Evolutionary conservation across 2,888 invertebrate species (phyloP).

Genomic region (Timandra comae): DNA sequence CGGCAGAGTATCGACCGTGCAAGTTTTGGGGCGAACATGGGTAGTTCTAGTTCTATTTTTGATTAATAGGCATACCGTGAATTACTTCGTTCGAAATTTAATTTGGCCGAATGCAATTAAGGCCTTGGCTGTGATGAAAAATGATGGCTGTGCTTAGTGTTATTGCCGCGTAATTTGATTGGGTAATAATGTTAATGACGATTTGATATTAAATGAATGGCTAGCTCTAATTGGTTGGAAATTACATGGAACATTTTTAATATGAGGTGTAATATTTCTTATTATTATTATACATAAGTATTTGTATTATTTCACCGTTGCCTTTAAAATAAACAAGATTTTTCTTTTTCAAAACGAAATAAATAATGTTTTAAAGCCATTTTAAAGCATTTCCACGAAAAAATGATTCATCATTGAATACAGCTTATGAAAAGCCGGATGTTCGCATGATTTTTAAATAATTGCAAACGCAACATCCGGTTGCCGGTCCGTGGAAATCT

Average conservation of each 20-base stretch:
- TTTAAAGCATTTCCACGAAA: no score
- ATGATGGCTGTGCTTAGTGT: no score
- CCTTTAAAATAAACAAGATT: no score
- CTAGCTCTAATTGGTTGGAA: slow-evolving; percentile 3
- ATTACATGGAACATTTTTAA: no score
- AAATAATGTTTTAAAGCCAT: no score
- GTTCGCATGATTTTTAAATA: slow-evolving; percentile 26
- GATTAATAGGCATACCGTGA: slow-evolving; percentile 31
- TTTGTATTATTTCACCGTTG: no score
- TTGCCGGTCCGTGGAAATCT: slow-evolving; percentile 6
- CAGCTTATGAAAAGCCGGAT: slow-evolving; percentile 17
- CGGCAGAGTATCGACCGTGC: slow-evolving; percentile 65
- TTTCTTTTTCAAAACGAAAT: no score
- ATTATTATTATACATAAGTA: no score
- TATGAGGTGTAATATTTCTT: no score
- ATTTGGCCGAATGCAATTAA: no score
- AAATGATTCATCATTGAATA: slow-evolving; percentile 25
- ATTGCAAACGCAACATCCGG: slow-evolving; percentile 16
- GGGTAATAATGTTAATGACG: background rate
- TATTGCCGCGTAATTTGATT: no score
- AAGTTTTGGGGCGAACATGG: slow-evolving; percentile 21
- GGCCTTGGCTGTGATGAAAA: no score
- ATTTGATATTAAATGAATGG: slow-evolving; percentile 7
- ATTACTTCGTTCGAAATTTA: background rate
- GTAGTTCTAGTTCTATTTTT: slow-evolving; percentile 29